phyloP scores from a whole-genome alignment of 2,113 vertebrate species.

The Dermatemys mawii region DNA sequence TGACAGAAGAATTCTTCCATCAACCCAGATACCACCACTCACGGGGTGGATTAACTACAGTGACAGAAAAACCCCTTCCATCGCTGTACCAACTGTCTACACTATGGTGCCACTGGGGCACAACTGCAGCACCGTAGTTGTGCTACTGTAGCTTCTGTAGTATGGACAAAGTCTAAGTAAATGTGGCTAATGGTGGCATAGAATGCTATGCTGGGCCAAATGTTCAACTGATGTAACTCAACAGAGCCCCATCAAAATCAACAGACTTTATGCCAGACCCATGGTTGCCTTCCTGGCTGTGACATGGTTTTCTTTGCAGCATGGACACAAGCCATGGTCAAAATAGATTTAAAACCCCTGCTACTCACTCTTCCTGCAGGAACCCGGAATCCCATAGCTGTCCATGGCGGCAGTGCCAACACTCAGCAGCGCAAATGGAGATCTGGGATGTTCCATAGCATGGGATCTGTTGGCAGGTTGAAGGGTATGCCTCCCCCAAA shows the following conservation, averaged over 20 bases:
- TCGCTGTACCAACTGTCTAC: not conserved
- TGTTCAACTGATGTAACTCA: not conserved
- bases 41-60: not conserved
- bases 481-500: conserved; percentile 68
- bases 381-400: conserved; percentile 66
- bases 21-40: not conserved
- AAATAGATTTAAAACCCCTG: not conserved
- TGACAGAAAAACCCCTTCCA: not conserved
- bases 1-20: too few relatives aligned
- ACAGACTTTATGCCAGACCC: not conserved
- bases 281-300: too few relatives aligned
- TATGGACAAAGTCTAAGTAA: too few relatives aligned
- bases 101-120: not conserved
- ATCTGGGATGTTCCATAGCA: conserved; percentile 44
- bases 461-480: not conserved
- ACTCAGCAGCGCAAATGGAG: conserved; percentile 72
- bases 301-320: too few relatives aligned
- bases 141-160: too few relatives aligned
- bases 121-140: too few relatives aligned
- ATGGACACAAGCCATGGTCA: not conserved
- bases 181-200: not conserved
- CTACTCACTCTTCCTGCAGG: conserved; percentile 3
- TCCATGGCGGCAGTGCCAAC: conserved; percentile 60
- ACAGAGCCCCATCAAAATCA: not conserved
- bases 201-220: not conserved